Evolutionary conservation across 2,888 invertebrate genomes (phyloP).

Genomic region (Drosophila silvestris): DNA sequence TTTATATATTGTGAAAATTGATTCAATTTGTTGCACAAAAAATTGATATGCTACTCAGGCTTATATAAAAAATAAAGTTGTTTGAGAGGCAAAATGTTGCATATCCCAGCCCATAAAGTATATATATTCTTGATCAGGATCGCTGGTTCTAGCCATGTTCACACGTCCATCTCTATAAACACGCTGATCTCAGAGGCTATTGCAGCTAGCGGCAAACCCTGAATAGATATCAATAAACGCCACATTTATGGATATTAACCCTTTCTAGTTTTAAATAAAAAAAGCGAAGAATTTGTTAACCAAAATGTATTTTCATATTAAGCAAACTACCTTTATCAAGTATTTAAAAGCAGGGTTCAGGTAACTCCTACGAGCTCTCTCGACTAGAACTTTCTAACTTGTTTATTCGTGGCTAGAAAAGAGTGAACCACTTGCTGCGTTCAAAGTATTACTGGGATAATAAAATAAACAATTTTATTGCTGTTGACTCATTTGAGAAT

Average conservation of each 20-base stretch:
- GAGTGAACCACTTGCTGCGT: conserved; percentile 33
- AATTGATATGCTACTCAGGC: not conserved
- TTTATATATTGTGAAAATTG: not conserved
- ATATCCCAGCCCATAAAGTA: not conserved
- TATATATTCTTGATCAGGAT: not conserved
- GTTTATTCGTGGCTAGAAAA: conserved; percentile 2
- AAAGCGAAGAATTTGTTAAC: not conserved
- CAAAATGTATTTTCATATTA: not conserved
- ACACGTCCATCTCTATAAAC: not conserved
- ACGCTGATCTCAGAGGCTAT: not conserved
- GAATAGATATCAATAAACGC: not conserved
- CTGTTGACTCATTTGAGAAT: conserved; percentile 84
- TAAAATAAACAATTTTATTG: conserved; percentile 85
- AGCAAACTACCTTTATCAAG: not conserved
- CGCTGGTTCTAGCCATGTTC: not conserved
- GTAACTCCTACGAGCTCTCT: not conserved
- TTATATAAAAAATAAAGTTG: not conserved
- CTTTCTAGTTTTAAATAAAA: not conserved
- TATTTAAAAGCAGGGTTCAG: not conserved
- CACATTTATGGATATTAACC: not conserved
- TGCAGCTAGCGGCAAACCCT: not conserved
- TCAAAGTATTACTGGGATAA: conserved; percentile 61
- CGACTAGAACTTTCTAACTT: not conserved
- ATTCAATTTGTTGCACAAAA: not conserved
- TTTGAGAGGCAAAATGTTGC: accelerated